Conservation (phyloP, 92 coral and sea anemone genomes). For the Umimayanthus chanpuru region DNA sequence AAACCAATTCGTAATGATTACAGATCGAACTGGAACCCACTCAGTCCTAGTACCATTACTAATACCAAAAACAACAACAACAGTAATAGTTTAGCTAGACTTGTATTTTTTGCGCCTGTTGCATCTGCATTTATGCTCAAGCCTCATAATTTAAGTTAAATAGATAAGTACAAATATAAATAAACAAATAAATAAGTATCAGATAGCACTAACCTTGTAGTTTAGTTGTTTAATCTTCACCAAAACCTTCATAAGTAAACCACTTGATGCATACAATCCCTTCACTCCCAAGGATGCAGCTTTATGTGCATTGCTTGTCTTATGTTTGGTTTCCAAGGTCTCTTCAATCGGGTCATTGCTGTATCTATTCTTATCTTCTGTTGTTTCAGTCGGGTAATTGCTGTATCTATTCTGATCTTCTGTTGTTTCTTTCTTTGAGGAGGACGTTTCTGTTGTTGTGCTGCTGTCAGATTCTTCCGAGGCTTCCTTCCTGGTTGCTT, state of each 20-base stretch:
- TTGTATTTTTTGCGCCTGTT: too few species aligned
- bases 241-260: constrained; percentile 35
- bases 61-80: too few species aligned
- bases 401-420: neutral
- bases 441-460: constrained; percentile 3
- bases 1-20: too few species aligned
- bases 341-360: neutral
- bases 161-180: too few species aligned
- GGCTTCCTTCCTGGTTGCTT: neutral
- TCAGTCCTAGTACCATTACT: too few species aligned
- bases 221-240: constrained; percentile 65
- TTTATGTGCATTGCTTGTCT: constrained; percentile 10
- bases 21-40: too few species aligned
- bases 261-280: constrained; percentile 40
- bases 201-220: constrained; percentile 59
- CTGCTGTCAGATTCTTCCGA: constrained; percentile 2
- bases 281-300: constrained; percentile 30
- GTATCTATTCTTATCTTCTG: neutral
- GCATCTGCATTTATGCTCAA: too few species aligned
- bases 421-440: neutral
- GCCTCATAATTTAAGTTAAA: too few species aligned
- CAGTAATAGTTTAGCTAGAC: too few species aligned
- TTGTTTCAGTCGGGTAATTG: neutral
- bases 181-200: too few species aligned
- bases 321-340: neutral